Base-by-base conservation (phyloP, 53 echinoderm and acorn worm genomes). In the Temnopleurus reevesii region DNA sequence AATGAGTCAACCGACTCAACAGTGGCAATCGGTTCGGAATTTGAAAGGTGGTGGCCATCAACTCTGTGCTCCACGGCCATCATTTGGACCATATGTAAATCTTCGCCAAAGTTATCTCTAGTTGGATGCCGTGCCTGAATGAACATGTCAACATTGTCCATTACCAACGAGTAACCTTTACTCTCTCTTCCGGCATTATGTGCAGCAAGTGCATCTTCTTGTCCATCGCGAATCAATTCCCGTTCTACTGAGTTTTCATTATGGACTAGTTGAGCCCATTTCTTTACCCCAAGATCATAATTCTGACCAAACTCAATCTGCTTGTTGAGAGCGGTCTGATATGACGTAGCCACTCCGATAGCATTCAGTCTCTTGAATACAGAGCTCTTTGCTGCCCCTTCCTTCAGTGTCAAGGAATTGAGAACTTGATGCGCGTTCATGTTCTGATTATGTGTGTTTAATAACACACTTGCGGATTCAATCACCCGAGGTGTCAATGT, bases 71-170 rank as follows among this genome's bases (percentile, higher is more conserved):
- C 12, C 0, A 91, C 76, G 2, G 89, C 92, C 25, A 94, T 59
- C 77, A 92, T 43, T 45, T 94, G 91, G 28, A 92, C 90, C 92
- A 94, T 92, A 56, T 92, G 94, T 45, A 59, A 77, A 77, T 94
- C 94, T 35, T 71, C 55, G 31, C 88, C 86, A 24, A 91, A 92
- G 13, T 90, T 89, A 2, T 91, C 87, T 23, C 81, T 80, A 2
- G 91, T 86, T 45, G 91, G 93, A 36, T 93, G 86, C 33, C 95
- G 84, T 29, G 91, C 77, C 46, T 91, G 77, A 5, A 92, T 90
- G 18, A 83, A 51, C 17, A 93, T 90, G 55, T 95, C 93, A 4
- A 95, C 95, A 91, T n/a, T n/a, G 60, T 60, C 60, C 60, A 60
- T 60, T 4, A 30, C 27, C 60, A 49, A 60, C n/a, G 60, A 49